Evolutionary conservation across 2,113 vertebrate species (phyloP).

Genomic region (Limanda limanda): DNA sequence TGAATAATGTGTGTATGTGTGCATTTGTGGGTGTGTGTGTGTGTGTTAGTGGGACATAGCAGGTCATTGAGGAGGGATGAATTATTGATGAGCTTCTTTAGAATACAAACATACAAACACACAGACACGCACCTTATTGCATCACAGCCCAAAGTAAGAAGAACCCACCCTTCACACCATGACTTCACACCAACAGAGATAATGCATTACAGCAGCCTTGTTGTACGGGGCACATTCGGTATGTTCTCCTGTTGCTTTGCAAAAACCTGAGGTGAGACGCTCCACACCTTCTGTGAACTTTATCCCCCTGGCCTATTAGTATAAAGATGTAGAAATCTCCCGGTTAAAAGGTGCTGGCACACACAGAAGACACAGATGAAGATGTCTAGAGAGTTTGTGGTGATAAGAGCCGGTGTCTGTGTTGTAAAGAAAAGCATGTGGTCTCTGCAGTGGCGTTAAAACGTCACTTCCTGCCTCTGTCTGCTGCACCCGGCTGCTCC

Average conservation of each 20-base stretch:
- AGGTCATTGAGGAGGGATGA: conserved; percentile 26
- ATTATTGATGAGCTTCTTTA: conserved; percentile 56
- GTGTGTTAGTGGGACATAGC: conserved; percentile 5
- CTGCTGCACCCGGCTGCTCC: no score
- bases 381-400: no score
- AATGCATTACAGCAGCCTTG: not conserved
- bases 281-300: no score
- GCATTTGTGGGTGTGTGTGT: conserved; percentile 2
- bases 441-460: no score
- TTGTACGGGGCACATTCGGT: not conserved
- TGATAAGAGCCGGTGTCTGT: no score
- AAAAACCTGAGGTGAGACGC: not conserved
- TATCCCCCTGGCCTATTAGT: no score
- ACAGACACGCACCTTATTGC: conserved; percentile 21
- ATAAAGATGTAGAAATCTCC: no score
- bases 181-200: not conserved
- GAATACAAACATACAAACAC: conserved; percentile 13
- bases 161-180: not conserved
- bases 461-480: no score
- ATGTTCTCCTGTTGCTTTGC: not conserved
- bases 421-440: no score
- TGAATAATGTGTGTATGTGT: conserved; percentile 23
- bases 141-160: conserved; percentile 17
- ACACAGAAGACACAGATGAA: no score
- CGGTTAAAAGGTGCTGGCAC: no score